These are phyloP conservation scores for Talpa occidentalis DNA, from an alignment of 2,113 vertebrate species.

Conservation along the genomic window DNA sequence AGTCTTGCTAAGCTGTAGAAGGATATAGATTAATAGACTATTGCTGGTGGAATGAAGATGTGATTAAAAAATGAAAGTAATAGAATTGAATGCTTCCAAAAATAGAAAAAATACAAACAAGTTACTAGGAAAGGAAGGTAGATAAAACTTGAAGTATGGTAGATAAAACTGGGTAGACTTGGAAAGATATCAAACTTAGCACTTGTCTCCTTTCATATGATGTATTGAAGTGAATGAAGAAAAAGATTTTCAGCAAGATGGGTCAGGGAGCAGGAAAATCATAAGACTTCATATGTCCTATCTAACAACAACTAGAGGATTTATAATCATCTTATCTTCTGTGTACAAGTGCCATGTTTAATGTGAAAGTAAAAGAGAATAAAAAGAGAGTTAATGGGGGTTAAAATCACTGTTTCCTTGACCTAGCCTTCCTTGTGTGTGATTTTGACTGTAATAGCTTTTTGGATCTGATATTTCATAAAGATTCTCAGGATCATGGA, in stretches of 20 bases:
- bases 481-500: neutral
- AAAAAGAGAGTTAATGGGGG: neutral
- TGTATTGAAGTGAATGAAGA: neutral
- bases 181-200: neutral
- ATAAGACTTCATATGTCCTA: neutral
- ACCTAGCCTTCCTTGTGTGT: neutral
- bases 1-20: neutral
- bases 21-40: neutral
- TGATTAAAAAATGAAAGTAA: slow-evolving; percentile 20
- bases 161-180: neutral
- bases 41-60: neutral
- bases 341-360: neutral
- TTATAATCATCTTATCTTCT: neutral
- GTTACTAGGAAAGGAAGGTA: slow-evolving; percentile 6
- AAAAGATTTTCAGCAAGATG: neutral
- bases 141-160: neutral
- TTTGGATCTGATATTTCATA: neutral
- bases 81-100: neutral
- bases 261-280: neutral
- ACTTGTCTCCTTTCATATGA: neutral
- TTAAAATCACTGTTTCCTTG: neutral
- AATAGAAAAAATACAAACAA: neutral
- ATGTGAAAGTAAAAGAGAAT: neutral
- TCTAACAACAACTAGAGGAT: neutral
- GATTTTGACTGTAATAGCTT: neutral